Evolutionary conservation across 2,797 vertebrate species (phyloP).

Genomic region (Potorous gilbertii): DNA sequence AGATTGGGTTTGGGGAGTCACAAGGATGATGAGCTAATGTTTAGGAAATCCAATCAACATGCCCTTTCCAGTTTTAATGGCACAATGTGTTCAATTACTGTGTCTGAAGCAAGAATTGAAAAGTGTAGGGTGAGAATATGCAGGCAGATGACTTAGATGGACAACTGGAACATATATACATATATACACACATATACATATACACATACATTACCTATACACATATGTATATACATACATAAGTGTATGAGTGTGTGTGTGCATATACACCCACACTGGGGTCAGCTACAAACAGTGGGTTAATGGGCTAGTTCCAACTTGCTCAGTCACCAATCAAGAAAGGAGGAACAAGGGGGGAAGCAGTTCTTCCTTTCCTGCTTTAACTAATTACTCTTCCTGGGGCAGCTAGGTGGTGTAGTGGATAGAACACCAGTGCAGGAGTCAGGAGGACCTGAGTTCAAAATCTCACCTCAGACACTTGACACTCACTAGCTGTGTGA

Average conservation of each 20-base stretch:
- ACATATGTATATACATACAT: too few relatives aligned
- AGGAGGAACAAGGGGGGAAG: background rate
- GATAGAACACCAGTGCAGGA: too few relatives aligned
- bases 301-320: background rate
- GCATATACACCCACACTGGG: too few relatives aligned
- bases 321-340: background rate
- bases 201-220: too few relatives aligned
- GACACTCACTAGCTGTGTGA: too few relatives aligned
- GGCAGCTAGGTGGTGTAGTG: too few relatives aligned
- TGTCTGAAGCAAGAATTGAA: background rate
- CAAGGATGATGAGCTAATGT: background rate
- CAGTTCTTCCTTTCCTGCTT: background rate
- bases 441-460: too few relatives aligned
- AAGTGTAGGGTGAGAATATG: too few relatives aligned
- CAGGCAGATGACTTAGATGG: background rate
- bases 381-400: background rate
- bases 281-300: background rate
- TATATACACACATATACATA: too few relatives aligned
- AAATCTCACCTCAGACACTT: too few relatives aligned
- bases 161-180: background rate
- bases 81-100: background rate
- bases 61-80: background rate
- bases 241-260: too few relatives aligned
- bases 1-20: background rate
- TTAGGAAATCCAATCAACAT: background rate